These are phyloP conservation scores for Sebastes minor DNA, from an alignment of 2,797 vertebrate species.

Conservation along the genomic window DNA sequence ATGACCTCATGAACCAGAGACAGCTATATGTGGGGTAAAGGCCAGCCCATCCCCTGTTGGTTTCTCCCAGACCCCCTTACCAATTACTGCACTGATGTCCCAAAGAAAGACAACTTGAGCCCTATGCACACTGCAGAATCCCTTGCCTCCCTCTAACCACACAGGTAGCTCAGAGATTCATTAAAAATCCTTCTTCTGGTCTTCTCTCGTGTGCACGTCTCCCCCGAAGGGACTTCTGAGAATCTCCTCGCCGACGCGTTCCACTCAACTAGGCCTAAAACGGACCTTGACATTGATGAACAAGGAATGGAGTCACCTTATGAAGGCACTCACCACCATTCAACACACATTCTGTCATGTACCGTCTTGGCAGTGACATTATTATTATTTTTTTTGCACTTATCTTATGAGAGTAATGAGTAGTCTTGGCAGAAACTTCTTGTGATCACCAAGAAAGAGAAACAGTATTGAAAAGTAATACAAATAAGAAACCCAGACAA, in stretches of 20 bases:
- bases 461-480: neutral
- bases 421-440: neutral
- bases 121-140: slow-evolving; percentile 13
- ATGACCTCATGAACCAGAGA: slow-evolving; percentile 12
- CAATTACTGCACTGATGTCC: slow-evolving; percentile 48
- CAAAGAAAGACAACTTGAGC: slow-evolving; percentile 39
- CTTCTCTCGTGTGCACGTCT: neutral
- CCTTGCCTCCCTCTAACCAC: neutral
- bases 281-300: slow-evolving; percentile 37
- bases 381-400: neutral
- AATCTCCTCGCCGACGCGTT: slow-evolving; percentile 8
- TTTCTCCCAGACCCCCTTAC: slow-evolving; percentile 1
- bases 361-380: neutral
- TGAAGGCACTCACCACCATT: neutral
- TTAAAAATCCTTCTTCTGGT: slow-evolving; percentile 40
- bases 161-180: slow-evolving; percentile 45
- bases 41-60: slow-evolving; percentile 1
- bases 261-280: slow-evolving; percentile 22
- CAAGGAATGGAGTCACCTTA: neutral
- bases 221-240: slow-evolving; percentile 27
- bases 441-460: neutral
- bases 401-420: neutral
- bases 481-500: neutral
- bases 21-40: slow-evolving; percentile 6
- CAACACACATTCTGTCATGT: neutral